phyloP scores from a whole-genome alignment of 2,888 invertebrate genomes.

The Willowsia nigromaculata region DNA sequence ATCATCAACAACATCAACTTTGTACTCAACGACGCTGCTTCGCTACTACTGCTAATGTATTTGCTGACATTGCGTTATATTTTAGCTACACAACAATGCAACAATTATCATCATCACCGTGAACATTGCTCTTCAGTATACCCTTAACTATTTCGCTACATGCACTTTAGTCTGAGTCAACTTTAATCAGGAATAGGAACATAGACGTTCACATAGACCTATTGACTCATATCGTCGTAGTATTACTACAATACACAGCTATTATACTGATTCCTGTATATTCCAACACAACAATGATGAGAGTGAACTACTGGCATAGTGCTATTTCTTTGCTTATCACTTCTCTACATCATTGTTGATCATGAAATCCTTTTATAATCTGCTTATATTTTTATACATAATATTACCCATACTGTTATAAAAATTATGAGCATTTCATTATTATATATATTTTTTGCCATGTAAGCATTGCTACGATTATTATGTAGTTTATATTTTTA shows the following conservation, averaged over 20 bases:
- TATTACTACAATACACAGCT: not conserved
- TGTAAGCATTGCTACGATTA: not conserved
- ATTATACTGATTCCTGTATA: slow-evolving; percentile 30
- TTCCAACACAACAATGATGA: slow-evolving; percentile 2
- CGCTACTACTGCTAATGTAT: not conserved
- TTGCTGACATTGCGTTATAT: slow-evolving; percentile 38
- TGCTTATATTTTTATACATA: no score
- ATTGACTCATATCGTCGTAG: slow-evolving; percentile 72
- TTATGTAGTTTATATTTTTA: slow-evolving; percentile 13
- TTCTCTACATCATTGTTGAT: slow-evolving; percentile 55
- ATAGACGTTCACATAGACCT: slow-evolving; percentile 74
- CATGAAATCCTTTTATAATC: slow-evolving; percentile 61
- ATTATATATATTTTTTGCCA: not conserved
- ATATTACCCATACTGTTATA: not conserved
- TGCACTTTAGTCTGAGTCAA: slow-evolving; percentile 54
- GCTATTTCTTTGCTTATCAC: slow-evolving; percentile 24
- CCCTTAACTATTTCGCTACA: not conserved
- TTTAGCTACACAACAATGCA: slow-evolving; percentile 17
- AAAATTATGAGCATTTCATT: not conserved
- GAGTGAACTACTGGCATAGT: slow-evolving; percentile 41
- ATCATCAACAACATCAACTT: not conserved
- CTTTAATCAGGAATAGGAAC: slow-evolving; percentile 75
- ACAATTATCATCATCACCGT: not conserved
- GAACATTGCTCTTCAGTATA: not conserved
- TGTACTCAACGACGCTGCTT: not conserved